Conservation (phyloP, 2,113 vertebrate species). For the Dicrurus megarhynchus region DNA sequence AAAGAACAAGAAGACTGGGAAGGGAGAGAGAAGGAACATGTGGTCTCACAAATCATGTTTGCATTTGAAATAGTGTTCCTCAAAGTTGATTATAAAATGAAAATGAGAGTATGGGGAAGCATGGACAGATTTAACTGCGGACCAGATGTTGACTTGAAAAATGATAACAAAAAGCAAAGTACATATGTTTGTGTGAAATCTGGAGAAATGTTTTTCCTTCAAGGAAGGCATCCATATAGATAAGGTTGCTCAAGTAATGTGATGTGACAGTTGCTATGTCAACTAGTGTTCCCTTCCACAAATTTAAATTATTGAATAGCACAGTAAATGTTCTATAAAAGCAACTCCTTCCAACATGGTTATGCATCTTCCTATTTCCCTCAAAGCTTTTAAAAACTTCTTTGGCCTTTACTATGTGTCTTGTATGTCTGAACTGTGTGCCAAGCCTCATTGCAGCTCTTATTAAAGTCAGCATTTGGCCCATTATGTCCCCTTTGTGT, state of each 20-base stretch:
- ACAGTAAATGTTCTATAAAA: constrained; percentile 55
- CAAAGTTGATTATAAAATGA: constrained; percentile 33
- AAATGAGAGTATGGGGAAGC: neutral
- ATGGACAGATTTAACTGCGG: neutral
- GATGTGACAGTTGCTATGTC: constrained; percentile 73
- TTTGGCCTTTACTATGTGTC: constrained; percentile 8
- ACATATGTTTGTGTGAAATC: constrained; percentile 41
- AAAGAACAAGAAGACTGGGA: neutral
- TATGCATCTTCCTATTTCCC: constrained; percentile 16
- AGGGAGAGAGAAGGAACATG: neutral
- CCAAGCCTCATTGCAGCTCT: neutral
- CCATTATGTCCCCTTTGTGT: neutral
- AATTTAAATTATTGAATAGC: constrained; percentile 66
- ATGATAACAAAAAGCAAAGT: constrained; percentile 39
- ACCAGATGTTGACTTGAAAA: constrained; percentile 66
- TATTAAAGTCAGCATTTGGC: neutral
- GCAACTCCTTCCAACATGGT: constrained; percentile 36
- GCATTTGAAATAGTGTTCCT: constrained; percentile 28
- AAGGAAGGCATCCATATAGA: constrained; percentile 65
- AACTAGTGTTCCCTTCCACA: constrained; percentile 48
- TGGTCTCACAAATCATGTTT: neutral
- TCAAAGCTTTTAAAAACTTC: constrained; percentile 46
- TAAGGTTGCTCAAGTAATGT: constrained; percentile 59
- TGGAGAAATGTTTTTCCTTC: constrained; percentile 58
- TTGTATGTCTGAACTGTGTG: neutral